Conservation (phyloP, 2,797 vertebrate genomes). For the Alouatta caraya region DNA sequence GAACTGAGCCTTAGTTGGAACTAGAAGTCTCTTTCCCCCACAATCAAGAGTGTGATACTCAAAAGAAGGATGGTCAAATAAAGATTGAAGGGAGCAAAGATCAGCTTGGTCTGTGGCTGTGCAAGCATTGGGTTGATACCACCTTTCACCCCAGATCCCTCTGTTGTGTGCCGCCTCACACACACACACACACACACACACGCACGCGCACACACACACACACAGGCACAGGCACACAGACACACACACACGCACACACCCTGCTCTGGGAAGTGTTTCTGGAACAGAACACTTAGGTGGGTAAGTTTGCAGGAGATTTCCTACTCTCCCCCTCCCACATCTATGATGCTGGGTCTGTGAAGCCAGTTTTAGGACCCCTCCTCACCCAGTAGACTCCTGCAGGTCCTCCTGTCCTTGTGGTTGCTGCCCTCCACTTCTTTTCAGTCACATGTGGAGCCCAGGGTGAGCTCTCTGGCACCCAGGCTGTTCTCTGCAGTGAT, state of each 20-base stretch:
- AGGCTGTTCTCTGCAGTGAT: not conserved
- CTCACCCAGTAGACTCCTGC: fast-evolving
- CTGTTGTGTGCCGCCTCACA: not conserved
- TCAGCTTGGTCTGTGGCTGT: not conserved
- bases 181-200: not conserved
- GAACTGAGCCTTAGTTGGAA: not conserved
- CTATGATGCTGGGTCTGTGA: not conserved
- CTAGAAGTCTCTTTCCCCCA: not conserved
- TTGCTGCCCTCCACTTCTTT: not conserved
- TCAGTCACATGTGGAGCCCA: not conserved
- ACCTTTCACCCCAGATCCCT: not conserved
- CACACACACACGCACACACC: too few species aligned
- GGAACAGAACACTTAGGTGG: not conserved
- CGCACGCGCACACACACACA: too few species aligned
- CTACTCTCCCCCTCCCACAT: not conserved
- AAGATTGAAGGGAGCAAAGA: not conserved
- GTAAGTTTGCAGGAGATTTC: not conserved
- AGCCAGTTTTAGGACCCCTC: not conserved
- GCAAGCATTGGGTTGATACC: not conserved
- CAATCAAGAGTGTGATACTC: not conserved
- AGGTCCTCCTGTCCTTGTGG: not conserved
- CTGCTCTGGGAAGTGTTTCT: not conserved
- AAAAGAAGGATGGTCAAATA: not conserved
- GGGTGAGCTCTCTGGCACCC: not conserved
- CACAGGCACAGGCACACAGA: too few species aligned